Base-by-base conservation (phyloP, 2,888 invertebrate genomes). In the Platycheirus rosarum region DNA sequence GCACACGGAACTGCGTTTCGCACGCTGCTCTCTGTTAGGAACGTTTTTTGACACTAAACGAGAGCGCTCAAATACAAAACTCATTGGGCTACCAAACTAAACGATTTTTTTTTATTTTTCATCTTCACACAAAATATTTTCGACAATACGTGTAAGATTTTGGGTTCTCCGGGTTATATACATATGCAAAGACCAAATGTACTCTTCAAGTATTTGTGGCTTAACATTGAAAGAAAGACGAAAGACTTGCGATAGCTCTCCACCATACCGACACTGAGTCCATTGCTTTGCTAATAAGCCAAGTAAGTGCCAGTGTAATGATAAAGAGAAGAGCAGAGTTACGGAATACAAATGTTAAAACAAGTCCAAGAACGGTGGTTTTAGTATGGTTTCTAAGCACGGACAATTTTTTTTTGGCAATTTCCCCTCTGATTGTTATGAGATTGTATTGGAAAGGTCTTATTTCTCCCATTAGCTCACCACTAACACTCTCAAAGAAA, bases 1-100 rank as follows among this genome's bases (percentile, higher is more conserved):
- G 86, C 85, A 86, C 87, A 86, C 88, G 87, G 85, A 86, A 85
- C 86, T 84, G 85, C 85, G 84, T 80, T 84, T 85, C 86, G 84
- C 85, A 85, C 86, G 89, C 87, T 88, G 88, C 88, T 89, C 88
- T 88, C 89, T 87, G 87, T 88, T 89, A 87, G 88, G 89, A 88
- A 88, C 88, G 88, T 88, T 88, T 88, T 88, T 86, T 87, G 88
- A 89, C 88, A 89, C 89, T 89, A 87, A 88, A 86, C 84, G 84
- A 85, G 74, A 84, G 84, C 79, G 82, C 77, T 82, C 68, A 77
- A 82, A 82, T 63, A 73, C 77, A 73, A 77, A 82, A 82, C 82
- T 77, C 71, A 82, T 68, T 82, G 77, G 63, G 77, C 71, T 57
- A 73, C 77, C 71, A 68, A 82, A 68, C 68, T 63, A 55, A 73